Conservation (phyloP, 2,888 invertebrate species). For the Acanthosoma haemorrhoidale region DNA sequence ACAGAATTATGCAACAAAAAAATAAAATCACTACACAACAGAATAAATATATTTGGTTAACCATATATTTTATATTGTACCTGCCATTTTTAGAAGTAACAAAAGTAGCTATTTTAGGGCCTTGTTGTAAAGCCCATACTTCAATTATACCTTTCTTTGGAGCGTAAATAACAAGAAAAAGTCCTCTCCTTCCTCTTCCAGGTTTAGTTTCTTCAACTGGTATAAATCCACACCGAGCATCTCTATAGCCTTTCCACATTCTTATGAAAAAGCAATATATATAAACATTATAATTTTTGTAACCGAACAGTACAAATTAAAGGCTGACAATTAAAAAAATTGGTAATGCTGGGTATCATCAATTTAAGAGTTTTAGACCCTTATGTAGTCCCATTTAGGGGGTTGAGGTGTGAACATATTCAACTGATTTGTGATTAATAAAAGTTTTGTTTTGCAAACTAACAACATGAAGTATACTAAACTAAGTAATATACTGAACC, state of each 20-base stretch:
- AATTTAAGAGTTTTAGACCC: too few species aligned
- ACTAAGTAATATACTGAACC: conserved; percentile 52
- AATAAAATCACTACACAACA: neutral
- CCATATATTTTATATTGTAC: conserved; percentile 42
- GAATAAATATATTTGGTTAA: neutral
- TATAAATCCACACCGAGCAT: conserved; percentile 91
- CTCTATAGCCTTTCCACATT: conserved; percentile 65
- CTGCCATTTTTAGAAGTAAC: conserved; percentile 77
- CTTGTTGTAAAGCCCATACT: conserved; percentile 86
- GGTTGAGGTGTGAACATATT: too few species aligned
- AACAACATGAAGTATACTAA: too few species aligned
- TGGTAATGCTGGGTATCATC: too few species aligned
- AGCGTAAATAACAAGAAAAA: conserved; percentile 89
- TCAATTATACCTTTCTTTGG: conserved; percentile 88
- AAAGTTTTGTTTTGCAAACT: too few species aligned
- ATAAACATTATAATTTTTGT: too few species aligned
- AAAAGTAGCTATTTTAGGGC: conserved; percentile 84
- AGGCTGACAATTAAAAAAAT: too few species aligned
- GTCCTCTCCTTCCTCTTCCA: conserved; percentile 41
- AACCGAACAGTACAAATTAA: too few species aligned
- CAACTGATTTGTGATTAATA: too few species aligned
- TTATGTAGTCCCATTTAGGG: too few species aligned
- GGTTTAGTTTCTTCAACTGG: conserved; percentile 64
- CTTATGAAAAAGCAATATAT: too few species aligned
- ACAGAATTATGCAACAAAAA: neutral